A percentile compares a stretch with the other conserved stretches of the same genome.
These are phyloP conservation scores for Rhopilema esculentum DNA, from an alignment of 30 jellyfish, hydroid and myxozoan species.

Conservation along the genomic window DNA sequence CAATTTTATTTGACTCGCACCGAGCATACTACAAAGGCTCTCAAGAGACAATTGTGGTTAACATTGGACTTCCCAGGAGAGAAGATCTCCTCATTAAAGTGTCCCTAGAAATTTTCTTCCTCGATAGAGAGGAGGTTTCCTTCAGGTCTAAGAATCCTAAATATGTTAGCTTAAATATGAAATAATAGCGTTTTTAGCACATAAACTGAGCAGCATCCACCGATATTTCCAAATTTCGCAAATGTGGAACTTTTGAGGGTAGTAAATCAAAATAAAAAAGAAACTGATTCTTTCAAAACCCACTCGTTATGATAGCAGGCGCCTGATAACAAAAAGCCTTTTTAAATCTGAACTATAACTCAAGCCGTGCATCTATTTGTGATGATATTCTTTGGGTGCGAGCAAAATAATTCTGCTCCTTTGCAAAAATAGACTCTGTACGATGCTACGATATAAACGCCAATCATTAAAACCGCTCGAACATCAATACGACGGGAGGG, in stretches of 20 bases:
- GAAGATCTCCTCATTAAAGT: background rate
- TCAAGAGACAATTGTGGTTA: background rate
- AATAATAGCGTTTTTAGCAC: no score
- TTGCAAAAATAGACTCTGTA: conserved; percentile 61
- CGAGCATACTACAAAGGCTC: background rate
- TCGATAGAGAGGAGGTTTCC: background rate
- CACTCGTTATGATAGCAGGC: no score
- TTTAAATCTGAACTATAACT: background rate
- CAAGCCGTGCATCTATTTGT: background rate
- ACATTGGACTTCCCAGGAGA: background rate
- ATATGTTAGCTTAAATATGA: no score
- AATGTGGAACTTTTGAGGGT: no score
- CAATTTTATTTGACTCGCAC: background rate
- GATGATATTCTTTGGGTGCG: conserved; percentile 27
- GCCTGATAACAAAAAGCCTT: background rate
- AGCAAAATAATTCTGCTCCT: conserved; percentile 12
- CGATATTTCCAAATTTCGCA: no score
- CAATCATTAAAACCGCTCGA: conserved; percentile 4
- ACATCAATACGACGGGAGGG: conserved; percentile 51
- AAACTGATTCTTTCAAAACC: no score
- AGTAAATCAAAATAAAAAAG: no score
- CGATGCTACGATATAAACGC: conserved; percentile 17
- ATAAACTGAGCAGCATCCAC: no score
- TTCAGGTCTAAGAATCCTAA: no score
- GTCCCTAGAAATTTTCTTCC: background rate